Base-by-base conservation (phyloP, 2,888 invertebrate species). In the Azorinus chamasolen region DNA sequence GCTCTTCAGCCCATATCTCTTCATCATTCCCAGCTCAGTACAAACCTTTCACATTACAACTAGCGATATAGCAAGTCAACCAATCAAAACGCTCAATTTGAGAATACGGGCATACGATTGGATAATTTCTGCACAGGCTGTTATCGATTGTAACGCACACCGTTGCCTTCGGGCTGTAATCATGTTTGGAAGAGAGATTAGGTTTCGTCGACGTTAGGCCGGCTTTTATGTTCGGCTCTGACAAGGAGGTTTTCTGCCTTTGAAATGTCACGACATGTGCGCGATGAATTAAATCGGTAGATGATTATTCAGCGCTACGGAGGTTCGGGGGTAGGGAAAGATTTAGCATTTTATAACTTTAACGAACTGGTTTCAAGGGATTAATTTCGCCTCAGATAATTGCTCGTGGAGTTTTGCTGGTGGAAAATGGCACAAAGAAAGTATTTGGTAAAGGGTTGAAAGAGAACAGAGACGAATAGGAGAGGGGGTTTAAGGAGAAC, bases 61-160 rank as follows among this genome's bases (percentile, higher is more conserved):
- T 3, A 41, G 51, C 22, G 45, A 39, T 50, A 48, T 25, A 12
- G 57, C 24, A 37, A 18, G 24, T 18, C 22, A 68, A 53, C 85
- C 85, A 85, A 85, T 85, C 75, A 78, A 62, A 73, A 59, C 46
- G 62, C 74, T 59, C 62, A 58, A 57, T 82, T 83, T 70, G 45
- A 69, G 74, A 85, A 83, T 76, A 79, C 72, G 37, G 84, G 69
- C 58, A 57, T 78, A 63, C 79, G 84, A 87, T 88, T 88, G 88
- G 88, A 58, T 74, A 63, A 70, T 50, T 65, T 22, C 20, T 27
- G 22, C 53, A 18, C 69, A 43, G 50, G 51, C 63, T 59, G 69
- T 39, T 75, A 75, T 75, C 53, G 75, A 75, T 75, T 70, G 75
- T 59, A 61, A 65, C 22, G 48, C 27, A 48, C 50, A 57, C 63